Percentiles rank a stretch among this genome's conserved stretches.
Conservation (phyloP, 1,140 invertebrate genomes). For the Microplitis demolitor region DNA sequence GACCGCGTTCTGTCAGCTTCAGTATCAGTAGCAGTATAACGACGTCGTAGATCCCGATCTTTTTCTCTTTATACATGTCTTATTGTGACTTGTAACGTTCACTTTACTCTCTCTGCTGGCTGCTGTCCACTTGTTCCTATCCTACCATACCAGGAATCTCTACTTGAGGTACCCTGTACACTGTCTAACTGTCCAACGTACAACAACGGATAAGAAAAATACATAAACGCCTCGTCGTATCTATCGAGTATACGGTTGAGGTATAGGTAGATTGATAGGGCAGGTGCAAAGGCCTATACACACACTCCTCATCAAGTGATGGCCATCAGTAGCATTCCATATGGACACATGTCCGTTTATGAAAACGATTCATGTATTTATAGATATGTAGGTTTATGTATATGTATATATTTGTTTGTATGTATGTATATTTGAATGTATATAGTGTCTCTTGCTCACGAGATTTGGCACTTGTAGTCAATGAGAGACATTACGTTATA, state of each 20-base stretch:
- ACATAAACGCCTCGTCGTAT: neutral
- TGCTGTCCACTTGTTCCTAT: too few species aligned
- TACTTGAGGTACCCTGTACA: too few species aligned
- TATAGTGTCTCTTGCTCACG: conserved; percentile 4
- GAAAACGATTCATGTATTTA: too few species aligned
- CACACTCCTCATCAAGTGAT: neutral
- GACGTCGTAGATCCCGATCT: neutral
- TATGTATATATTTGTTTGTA: neutral
- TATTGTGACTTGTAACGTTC: neutral
- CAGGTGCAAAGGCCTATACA: neutral
- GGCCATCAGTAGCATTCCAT: neutral
- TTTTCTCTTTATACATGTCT: neutral
- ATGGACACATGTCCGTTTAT: neutral
- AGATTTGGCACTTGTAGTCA: conserved; percentile 39
- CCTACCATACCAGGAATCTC: too few species aligned
- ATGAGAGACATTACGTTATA: conserved; percentile 32
- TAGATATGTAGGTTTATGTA: too few species aligned
- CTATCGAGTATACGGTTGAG: neutral
- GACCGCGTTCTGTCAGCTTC: neutral
- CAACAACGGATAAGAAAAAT: neutral
- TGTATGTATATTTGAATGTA: neutral
- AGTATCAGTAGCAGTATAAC: neutral
- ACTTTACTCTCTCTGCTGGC: neutral
- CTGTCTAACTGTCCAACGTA: too few species aligned
- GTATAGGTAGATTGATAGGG: neutral